Percentiles rank a stretch among this genome's conserved stretches.
Conservation (phyloP, 2,113 vertebrate species). For the Maccullochella peelii region DNA sequence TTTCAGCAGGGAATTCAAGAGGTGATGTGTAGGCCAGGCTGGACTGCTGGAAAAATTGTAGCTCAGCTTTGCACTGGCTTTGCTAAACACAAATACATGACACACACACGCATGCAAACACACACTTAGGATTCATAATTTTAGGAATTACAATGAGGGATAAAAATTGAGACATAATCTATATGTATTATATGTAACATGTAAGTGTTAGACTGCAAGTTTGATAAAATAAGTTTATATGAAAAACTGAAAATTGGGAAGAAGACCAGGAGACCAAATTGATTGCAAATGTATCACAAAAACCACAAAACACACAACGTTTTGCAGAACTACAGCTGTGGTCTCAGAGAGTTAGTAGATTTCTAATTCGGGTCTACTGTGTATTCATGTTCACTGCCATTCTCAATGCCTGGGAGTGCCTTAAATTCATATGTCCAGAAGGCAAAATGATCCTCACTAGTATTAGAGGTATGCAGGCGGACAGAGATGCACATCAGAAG, state of each 20-base stretch:
- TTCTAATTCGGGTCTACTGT: background rate
- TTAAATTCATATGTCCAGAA: slow-evolving; percentile 29
- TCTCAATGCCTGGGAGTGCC: slow-evolving; percentile 4
- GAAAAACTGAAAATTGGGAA: background rate
- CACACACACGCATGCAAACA: slow-evolving; percentile 19
- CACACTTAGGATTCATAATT: background rate
- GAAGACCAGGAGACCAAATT: background rate
- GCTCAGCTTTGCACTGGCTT: background rate
- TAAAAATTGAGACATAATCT: background rate
- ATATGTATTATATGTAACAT: too few species aligned
- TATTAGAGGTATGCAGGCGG: slow-evolving; percentile 2
- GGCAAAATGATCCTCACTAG: slow-evolving; percentile 21
- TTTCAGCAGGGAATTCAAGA: slow-evolving; percentile 23
- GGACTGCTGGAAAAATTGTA: slow-evolving; percentile 8
- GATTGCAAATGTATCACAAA: slow-evolving; percentile 1
- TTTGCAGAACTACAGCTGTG: background rate
- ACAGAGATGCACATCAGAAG: slow-evolving; percentile 29
- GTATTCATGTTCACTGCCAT: slow-evolving; percentile 11
- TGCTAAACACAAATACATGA: slow-evolving; percentile 9
- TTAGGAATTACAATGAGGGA: background rate
- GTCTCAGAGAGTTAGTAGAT: background rate
- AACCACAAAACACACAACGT: too few species aligned
- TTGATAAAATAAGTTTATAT: background rate
- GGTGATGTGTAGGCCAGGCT: slow-evolving; percentile 11
- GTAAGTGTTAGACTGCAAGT: background rate